A percentile compares a stretch with the other conserved stretches of the same genome.
These are phyloP conservation scores for Lepus oiostolus DNA, from an alignment of 2,797 vertebrate genomes.

Conservation along the genomic window DNA sequence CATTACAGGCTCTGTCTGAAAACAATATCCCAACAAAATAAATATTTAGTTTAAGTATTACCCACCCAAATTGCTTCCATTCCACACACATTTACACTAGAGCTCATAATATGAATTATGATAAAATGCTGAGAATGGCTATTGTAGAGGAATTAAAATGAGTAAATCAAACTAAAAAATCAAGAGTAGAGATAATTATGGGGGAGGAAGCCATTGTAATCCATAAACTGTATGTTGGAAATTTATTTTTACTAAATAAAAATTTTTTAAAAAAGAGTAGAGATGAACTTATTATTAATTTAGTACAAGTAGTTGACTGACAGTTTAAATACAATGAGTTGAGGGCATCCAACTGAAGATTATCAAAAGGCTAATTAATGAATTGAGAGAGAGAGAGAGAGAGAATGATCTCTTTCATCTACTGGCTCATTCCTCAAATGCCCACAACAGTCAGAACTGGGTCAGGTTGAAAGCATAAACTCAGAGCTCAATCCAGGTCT, in stretches of 20 bases:
- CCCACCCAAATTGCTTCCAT: not conserved
- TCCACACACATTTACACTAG: not conserved
- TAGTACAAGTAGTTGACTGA: too few species aligned
- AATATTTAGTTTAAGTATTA: not conserved
- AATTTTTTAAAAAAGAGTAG: not conserved
- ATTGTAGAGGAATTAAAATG: not conserved
- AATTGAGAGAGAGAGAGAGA: too few species aligned
- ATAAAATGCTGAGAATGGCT: not conserved
- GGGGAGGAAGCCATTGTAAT: too few species aligned
- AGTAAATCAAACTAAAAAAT: not conserved
- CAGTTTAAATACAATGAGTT: not conserved
- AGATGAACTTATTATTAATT: not conserved
- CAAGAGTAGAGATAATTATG: not conserved
- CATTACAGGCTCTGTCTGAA: not conserved
- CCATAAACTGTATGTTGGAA: too few species aligned
- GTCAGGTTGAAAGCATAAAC: too few species aligned
- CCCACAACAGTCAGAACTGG: too few species aligned
- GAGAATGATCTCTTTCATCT: too few species aligned
- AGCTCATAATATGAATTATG: not conserved
- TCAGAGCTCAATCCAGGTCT: too few species aligned
- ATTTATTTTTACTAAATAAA: too few species aligned
- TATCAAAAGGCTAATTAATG: slow-evolving; percentile 2
- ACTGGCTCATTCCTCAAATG: too few species aligned
- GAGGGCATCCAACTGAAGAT: not conserved
- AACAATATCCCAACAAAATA: not conserved